Evolutionary conservation across 2,797 vertebrate genomes (phyloP).

Genomic region (Microctenopoma stevenorrisi): DNA sequence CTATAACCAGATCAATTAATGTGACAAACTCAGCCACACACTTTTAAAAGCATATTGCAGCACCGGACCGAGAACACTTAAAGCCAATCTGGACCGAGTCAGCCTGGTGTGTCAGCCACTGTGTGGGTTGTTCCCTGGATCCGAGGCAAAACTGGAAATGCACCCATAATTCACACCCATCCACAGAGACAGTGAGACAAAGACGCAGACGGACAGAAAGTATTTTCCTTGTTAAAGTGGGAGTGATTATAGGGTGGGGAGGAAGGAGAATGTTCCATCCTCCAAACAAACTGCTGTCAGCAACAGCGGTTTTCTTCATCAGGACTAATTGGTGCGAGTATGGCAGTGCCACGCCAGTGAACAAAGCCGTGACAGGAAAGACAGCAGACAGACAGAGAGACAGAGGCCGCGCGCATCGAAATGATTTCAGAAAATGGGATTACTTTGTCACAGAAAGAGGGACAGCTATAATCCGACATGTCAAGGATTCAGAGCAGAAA

Average conservation of each 20-base stretch:
- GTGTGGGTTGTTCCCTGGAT: constrained; percentile 60
- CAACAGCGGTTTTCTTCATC: constrained; percentile 57
- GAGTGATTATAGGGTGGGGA: constrained; percentile 65
- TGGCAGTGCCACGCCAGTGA: background rate
- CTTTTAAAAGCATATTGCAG: constrained; percentile 18
- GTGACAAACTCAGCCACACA: background rate
- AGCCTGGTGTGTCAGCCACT: constrained; percentile 31
- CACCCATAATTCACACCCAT: constrained; percentile 54
- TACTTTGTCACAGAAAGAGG: constrained; percentile 22
- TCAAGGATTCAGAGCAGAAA: constrained; percentile 15
- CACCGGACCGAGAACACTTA: constrained; percentile 29
- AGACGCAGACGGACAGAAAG: constrained; percentile 28
- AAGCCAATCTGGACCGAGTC: constrained; percentile 23
- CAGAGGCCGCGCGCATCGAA: background rate
- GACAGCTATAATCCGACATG: constrained; percentile 29
- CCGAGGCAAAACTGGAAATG: constrained; percentile 46
- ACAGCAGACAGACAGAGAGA: background rate
- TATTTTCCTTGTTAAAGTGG: constrained; percentile 56
- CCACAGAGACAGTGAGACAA: constrained; percentile 34
- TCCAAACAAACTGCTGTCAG: constrained; percentile 40
- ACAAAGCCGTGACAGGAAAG: constrained; percentile 15
- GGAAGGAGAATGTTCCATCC: constrained; percentile 50
- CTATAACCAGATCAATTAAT: background rate
- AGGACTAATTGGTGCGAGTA: constrained; percentile 51
- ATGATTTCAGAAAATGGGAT: constrained; percentile 16